Evolutionary conservation across 2,797 vertebrate species (phyloP).

Genomic region (Sebastes taczanowskii): DNA sequence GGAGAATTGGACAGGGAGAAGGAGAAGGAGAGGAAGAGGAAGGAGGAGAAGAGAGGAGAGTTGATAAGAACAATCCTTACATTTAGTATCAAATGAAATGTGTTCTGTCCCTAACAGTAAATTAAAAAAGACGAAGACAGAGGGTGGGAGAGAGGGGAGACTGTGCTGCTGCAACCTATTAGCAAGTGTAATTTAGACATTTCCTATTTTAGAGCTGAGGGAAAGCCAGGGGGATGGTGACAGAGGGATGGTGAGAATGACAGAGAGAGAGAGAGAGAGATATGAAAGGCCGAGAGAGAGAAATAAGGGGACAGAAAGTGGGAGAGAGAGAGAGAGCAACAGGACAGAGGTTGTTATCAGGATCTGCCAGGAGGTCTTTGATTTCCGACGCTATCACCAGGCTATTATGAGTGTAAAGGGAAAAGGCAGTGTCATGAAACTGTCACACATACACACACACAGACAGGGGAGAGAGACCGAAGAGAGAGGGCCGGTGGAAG

Average conservation of each 20-base stretch:
- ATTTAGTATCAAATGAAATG: conserved; percentile 68
- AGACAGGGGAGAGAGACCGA: neutral
- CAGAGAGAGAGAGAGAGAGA: neutral
- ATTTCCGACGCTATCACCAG: conserved; percentile 58
- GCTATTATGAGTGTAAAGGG: conserved; percentile 48
- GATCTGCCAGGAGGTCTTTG: conserved; percentile 17
- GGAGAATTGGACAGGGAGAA: neutral
- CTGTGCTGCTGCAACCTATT: conserved; percentile 66
- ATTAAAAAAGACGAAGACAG: conserved; percentile 54
- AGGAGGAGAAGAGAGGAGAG: neutral
- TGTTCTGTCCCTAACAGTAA: conserved; percentile 48
- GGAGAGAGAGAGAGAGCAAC: neutral
- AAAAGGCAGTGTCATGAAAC: neutral
- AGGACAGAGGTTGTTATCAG: conserved; percentile 24
- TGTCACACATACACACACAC: neutral
- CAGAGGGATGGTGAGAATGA: conserved; percentile 37
- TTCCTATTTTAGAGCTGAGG: conserved; percentile 71
- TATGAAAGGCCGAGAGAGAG: conserved; percentile 16
- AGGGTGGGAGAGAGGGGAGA: conserved; percentile 7
- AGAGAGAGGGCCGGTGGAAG: neutral
- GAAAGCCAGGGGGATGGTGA: conserved; percentile 44
- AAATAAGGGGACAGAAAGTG: neutral
- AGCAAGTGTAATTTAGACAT: conserved; percentile 83
- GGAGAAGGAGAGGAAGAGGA: neutral
- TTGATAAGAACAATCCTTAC: conserved; percentile 57